Evolutionary conservation across 2,888 invertebrate species (phyloP), one percentile per base, ranked within the genome.

Genomic region (Dasypogon diadema): DNA sequence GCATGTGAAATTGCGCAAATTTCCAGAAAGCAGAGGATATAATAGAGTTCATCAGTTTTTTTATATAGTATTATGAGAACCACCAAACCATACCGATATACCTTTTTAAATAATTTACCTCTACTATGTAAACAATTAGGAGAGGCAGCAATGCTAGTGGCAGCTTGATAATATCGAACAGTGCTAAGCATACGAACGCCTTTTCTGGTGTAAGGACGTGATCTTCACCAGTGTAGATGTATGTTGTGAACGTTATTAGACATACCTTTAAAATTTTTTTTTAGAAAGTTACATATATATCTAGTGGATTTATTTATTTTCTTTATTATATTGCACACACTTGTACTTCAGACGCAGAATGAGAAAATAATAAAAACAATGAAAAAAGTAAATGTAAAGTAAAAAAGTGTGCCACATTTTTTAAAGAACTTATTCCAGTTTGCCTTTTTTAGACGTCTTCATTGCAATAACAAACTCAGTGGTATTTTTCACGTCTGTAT

Each of bases 81-180:
- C 8, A n/a, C n/a, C 37, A 8, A 37, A 8, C n/a, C n/a, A n/a
- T 22, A 21, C 54, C 54, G 22, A 8, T 54, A 18, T 18, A 18
- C 21, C 26, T 8, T 68, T 48, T 16, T 18, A 54, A 51, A 10
- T 12, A 54, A 75, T 80, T 89, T 91, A 94, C 94, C 93, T 94
- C 93, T 78, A 93, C 89, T 79, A 88, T 87, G 82, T 90, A 91
- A 80, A 93, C 92, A 83, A 92, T 88, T 86, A 93, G 87, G 88
- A 93, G 88, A 56, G 93, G 93, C 82, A 96, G 89, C 85, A 95
- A 89, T 80, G 92, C 91, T 87, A 97, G 88, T 76, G 97, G 96
- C 87, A 96, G 89, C 84, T 95, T 90, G 85, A 97, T 91, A 81
- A 94, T 91, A 87, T 93, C 93, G 89, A 97, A 97, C 81, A 97